Percentiles rank a stretch among this genome's conserved stretches.
Conservation (phyloP, 2,888 invertebrate species). For the Drosophila ezoana region DNA sequence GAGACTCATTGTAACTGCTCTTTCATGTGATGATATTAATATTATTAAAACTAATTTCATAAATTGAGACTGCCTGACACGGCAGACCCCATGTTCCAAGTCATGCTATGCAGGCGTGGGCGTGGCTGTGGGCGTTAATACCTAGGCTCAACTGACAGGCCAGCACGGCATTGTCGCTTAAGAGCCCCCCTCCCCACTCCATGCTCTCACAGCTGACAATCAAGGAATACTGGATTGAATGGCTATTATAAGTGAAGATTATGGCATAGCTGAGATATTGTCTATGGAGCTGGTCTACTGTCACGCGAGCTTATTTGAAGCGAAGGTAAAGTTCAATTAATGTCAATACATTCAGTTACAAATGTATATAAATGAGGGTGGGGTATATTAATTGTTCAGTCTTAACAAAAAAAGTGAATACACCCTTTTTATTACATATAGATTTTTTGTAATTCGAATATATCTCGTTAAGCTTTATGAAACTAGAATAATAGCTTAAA, state of each 20-base stretch:
- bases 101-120: background rate
- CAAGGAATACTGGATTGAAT: slow-evolving; percentile 3
- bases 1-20: slow-evolving; percentile 40
- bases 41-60: slow-evolving; percentile 78
- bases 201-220: background rate
- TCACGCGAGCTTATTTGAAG: slow-evolving; percentile 4
- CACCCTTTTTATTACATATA: no score
- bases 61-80: slow-evolving; percentile 58
- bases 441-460: no score
- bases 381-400: no score
- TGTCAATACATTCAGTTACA: no score
- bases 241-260: slow-evolving; percentile 24
- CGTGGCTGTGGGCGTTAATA: slow-evolving; percentile 28
- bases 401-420: no score
- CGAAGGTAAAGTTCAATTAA: background rate
- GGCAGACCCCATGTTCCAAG: background rate
- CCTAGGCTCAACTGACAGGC: slow-evolving; percentile 3
- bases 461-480: no score
- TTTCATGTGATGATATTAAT: slow-evolving; percentile 72
- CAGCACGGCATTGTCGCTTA: background rate
- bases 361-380: no score
- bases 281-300: background rate
- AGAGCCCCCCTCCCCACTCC: background rate
- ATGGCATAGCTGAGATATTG: background rate
- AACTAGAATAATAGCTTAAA: no score